Evolutionary conservation across 2,113 vertebrate genomes (phyloP), one percentile per base, ranked within the genome.

Genomic region (Antennarius striatus): DNA sequence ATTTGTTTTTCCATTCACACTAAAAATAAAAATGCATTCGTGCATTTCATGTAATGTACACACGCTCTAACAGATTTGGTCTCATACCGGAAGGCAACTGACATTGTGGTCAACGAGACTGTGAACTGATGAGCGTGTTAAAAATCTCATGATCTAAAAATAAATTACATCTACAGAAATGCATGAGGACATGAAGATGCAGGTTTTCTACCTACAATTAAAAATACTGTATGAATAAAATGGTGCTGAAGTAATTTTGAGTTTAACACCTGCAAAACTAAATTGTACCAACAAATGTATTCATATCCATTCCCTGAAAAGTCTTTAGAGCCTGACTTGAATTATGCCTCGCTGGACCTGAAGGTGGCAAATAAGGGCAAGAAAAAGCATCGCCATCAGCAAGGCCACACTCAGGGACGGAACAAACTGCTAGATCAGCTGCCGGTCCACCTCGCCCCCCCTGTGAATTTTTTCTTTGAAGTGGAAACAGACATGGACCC

Each of bases 301-400:
- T 36, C 32, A 36, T 36, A 36, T 36, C 10, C 16, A 4, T 14
- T 46, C 15, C 59, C 9, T 72, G 10, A 14, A 36, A 60, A 92
- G 85, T 55, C 53, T 57, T 52, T 11, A 16, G 70, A 80, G 11
- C 32, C 69, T 46, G 90, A 93, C 17, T 54, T 93, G 30, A 90
- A 91, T 51, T 93, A 93, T 0, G 92, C 92, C n/a, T 93, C 92
- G 0, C 68, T 93, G 69, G 89, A 93, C 65, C 78, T 93, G 52
- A 83, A 73, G 22, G 10, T 73, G 22, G 83, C 75, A 46, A 85
- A 90, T 39, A 91, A 91, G 32, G 73, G 54, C 61, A 84, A 77
- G 46, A 90, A 80, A 80, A 93, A 84, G 67, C 63, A 70, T 14
- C 81, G 66, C 12, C 73, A 83, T 22, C 81, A 79, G 53, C 79